Evolutionary conservation across 2,113 vertebrate genomes (phyloP), one percentile per base, ranked within the genome.

Genomic region (Tamias sibiricus): DNA sequence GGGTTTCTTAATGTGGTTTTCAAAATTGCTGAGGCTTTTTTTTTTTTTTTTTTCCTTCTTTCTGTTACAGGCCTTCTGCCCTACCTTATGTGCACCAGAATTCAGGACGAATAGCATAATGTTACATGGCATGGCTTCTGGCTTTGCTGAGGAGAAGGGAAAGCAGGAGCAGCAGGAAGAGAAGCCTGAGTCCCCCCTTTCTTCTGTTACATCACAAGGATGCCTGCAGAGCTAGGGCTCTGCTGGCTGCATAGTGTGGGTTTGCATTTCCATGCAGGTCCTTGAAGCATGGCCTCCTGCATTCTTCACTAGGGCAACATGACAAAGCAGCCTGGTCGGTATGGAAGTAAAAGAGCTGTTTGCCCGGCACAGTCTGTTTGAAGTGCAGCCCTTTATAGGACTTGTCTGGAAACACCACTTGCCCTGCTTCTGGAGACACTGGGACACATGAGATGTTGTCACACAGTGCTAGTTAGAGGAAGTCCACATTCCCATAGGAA

Each of bases 211-310:
- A 76, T 35, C 52, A 10, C 40, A 24, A 57, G n/a, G 32, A 71
- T 76, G 11, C 10, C 2, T 3, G 2, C 42, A 7, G 42, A n/a
- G 52, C 24, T 35, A 57, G 13, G 47, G 68, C 59, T 75, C 26
- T 64, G 32, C 10, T 20, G 13, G 76, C 0, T 16, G 13, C 2
- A 20, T 17, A 22, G 11, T 7, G 40, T 2, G 57, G 6, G 0
- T n/a, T 57, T 84, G 49, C n/a, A 16, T 52, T 26, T 47, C 26
- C 52, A 6, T 16, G 35, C 76, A 30, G 10, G 26, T 28, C 8
- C 35, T 79, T 57, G 57, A 10, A 47, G 4, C 1, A 6, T 24
- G 47, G 59, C 54, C 30, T 40, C 91, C 57, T 76, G 32, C 20
- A 22, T 26, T 40, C n/a, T 26, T 40, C 30, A 77, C 1, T 30